Base-by-base conservation (phyloP, 2,113 vertebrate species). In the Reinhardtius hippoglossoides region DNA sequence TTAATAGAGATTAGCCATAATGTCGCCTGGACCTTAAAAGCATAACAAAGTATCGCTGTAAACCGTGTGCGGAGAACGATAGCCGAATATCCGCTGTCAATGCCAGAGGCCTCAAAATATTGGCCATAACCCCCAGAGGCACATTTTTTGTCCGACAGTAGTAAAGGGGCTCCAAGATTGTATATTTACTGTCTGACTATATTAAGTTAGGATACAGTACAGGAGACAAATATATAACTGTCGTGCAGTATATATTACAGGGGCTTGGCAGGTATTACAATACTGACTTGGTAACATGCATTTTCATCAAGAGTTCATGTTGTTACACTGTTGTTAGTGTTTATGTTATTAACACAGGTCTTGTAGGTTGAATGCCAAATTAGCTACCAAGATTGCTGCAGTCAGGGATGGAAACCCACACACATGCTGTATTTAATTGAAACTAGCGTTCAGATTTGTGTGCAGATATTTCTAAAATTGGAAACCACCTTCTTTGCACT, bases 391-490 rank as follows among this genome's bases (percentile, higher is more conserved):
- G 5, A 26, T 57, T 0, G 5, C 15, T 42, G 20, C 21, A 48
- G 52, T 56, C 44, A 37, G 12, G 20, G 37, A 27, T 16, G 24
- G 9, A 72, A 64, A 31, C 37, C 54, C 20, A 26, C 42, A 44
- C 31, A 62, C 2, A 9, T 55, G 14, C 12, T 57, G 4, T 24
- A 42, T 44, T 64, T 2, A 40, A 60, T 35, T 74, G 62, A 46
- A 66, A 62, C 21, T 63, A 27, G 5, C 64, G 57, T 73, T 76
- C 55, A 50, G 9, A 55, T 59, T 21, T 61, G 23, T 42, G 21
- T 67, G 55, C n/a, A 21, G 8, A n/a, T 23, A 64, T 72, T 76
- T 54, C 16, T 62, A 40, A 70, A 66, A 73, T 16, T 66, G 55
- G 9, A 77, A 68, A 13, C 16, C 24, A 56, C 26, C 27, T 71